Evolutionary conservation across 2,888 invertebrate genomes (phyloP).

Genomic region (Troides aeacus): DNA sequence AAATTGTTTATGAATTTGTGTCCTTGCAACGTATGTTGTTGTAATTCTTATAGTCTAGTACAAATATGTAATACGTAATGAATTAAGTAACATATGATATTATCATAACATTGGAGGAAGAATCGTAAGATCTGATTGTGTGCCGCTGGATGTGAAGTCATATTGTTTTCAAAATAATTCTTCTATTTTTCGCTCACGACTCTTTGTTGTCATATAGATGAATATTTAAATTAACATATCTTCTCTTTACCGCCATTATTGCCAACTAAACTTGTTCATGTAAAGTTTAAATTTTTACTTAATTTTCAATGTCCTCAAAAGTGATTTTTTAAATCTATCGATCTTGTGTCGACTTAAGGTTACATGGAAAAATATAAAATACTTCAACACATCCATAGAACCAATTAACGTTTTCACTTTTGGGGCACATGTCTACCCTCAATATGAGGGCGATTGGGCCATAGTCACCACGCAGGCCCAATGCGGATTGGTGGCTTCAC

Average conservation of each 20-base stretch:
- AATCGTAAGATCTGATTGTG: slow-evolving; percentile 10
- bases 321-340: no score
- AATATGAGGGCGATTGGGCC: no score
- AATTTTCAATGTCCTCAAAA: no score
- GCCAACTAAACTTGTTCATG: neutral
- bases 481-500: no score
- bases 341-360: no score
- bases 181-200: neutral
- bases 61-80: slow-evolving; percentile 1
- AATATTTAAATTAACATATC: neutral
- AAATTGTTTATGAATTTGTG: neutral
- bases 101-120: slow-evolving; percentile 13
- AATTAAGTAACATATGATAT: slow-evolving; percentile 11
- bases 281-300: neutral
- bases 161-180: slow-evolving; percentile 9
- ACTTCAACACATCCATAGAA: no score
- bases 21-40: neutral
- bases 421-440: no score
- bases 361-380: no score
- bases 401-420: no score
- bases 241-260: no score
- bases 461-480: no score
- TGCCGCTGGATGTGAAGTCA: neutral
- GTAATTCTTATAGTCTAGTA: neutral
- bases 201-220: neutral